Conservation (phyloP, 2,797 vertebrate genomes). For the Acridotheres tristis region DNA sequence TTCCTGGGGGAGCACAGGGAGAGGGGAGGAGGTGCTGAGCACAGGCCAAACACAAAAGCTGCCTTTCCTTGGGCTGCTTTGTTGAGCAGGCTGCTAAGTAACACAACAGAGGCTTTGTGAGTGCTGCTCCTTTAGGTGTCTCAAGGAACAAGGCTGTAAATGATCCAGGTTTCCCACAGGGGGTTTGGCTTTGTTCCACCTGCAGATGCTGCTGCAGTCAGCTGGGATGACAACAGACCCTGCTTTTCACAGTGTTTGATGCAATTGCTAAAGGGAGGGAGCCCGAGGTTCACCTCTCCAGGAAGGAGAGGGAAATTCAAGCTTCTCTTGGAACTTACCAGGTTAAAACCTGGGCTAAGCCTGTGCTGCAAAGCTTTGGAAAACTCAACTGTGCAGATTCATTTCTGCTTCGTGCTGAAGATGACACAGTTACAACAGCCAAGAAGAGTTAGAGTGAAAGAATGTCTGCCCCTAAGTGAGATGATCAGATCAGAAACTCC, state of each 20-base stretch:
- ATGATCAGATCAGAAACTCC: not conserved
- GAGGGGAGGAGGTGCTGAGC: not conserved
- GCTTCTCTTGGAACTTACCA: not conserved
- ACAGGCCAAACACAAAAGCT: not conserved
- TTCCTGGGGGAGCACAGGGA: not conserved
- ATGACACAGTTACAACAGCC: not conserved
- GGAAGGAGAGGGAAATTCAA: not conserved
- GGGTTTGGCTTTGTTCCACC: not conserved
- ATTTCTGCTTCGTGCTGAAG: not conserved
- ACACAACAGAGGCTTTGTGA: not conserved
- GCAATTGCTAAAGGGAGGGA: not conserved
- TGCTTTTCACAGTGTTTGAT: not conserved
- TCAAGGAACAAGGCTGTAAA: not conserved
- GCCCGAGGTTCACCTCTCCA: not conserved
- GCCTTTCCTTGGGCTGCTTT: not conserved
- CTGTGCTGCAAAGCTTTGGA: not conserved
- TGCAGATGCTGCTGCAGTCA: not conserved
- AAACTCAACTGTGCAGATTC: not conserved
- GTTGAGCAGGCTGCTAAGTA: constrained; percentile 10
- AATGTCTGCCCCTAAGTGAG: not conserved
- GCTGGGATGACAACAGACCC: not conserved
- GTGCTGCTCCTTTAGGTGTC: not conserved
- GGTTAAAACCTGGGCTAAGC: not conserved
- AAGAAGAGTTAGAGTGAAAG: not conserved
- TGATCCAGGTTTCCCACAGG: not conserved